Base-by-base conservation (phyloP, 2,797 vertebrate species). In the Bradypus variegatus region DNA sequence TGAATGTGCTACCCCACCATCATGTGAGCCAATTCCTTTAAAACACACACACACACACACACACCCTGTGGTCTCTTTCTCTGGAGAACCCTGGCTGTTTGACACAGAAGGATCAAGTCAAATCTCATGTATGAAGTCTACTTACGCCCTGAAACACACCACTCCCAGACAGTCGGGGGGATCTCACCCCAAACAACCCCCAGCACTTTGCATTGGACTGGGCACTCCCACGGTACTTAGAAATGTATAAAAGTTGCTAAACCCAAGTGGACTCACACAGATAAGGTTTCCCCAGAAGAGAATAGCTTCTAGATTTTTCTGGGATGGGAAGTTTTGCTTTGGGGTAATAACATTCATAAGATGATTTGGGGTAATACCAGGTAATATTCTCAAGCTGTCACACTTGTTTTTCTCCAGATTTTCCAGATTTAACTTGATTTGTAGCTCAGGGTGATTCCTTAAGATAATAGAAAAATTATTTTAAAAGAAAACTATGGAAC, bases 151-250 rank as follows among this genome's bases (percentile, higher is more conserved):
- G 13, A 19, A 19, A 64, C 45, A n/a, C 21, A 16, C 33, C 72
- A 48, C 88, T 45, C 67, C 16, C 6, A 11, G 65, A 16, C 53
- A 36, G 4, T 11, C 2, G 11, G 11, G 53, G 77, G 6, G 25
- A 33, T 14, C 33, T 7, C 4, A n/a, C 31, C 23, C 29, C 8
- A 5, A 4, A 36, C 11, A 4, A 19, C 19, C 8, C 19, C 53
- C 31, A 69, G n/a, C 38, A 38, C 7, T 2, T 38, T 13, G 29
- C 14, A 15, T 18, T 14, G 73, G 19, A 2, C 15, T 33, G 14
- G 60, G 33, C 1, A 62, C 27, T 1, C 16, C n/a, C 27, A 8
- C 0, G 5, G 38, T 12, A 8, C n/a, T 60, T n/a, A 10, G n/a
- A 33, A 19, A 36, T 6, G 58, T 7, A 6, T 23, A 5, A 58